These are phyloP conservation scores for Chascanopsetta lugubris DNA, from an alignment of 2,113 vertebrate species.

Conservation along the genomic window DNA sequence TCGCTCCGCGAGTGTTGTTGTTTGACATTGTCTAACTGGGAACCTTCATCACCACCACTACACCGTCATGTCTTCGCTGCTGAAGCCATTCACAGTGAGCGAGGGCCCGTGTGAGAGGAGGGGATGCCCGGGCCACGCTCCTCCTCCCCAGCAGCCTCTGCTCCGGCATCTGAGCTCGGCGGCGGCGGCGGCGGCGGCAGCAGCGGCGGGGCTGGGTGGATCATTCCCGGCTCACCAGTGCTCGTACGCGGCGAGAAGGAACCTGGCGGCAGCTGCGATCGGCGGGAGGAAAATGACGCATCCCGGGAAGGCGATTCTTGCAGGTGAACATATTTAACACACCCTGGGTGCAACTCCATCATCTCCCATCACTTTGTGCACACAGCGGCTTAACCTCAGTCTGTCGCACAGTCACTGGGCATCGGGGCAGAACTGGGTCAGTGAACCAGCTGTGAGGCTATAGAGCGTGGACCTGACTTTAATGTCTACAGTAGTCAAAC, in stretches of 20 bases:
- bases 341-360: background rate
- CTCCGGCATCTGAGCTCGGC: conserved; percentile 36
- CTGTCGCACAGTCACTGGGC: conserved; percentile 49
- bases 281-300: conserved; percentile 78
- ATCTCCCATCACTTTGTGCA: background rate
- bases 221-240: conserved; percentile 35
- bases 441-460: conserved; percentile 44
- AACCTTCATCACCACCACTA: too few relatives aligned
- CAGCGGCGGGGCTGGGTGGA: conserved; percentile 16
- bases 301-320: conserved; percentile 81
- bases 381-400: conserved; percentile 42
- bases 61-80: conserved; percentile 76
- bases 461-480: too few relatives aligned
- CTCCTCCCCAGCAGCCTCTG: conserved; percentile 39
- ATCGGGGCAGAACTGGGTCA: conserved; percentile 67
- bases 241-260: conserved; percentile 64
- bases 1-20: conserved; percentile 43
- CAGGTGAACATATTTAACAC: conserved; percentile 65
- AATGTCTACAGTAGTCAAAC: too few relatives aligned
- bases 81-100: conserved; percentile 75
- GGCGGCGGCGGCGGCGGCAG: conserved; percentile 9
- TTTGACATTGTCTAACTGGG: conserved; percentile 46
- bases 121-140: conserved; percentile 52
- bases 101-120: conserved; percentile 74
- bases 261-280: conserved; percentile 69